phyloP scores from a whole-genome alignment of 92 coral and sea anemone species.

The Parazoanthus darwini region DNA sequence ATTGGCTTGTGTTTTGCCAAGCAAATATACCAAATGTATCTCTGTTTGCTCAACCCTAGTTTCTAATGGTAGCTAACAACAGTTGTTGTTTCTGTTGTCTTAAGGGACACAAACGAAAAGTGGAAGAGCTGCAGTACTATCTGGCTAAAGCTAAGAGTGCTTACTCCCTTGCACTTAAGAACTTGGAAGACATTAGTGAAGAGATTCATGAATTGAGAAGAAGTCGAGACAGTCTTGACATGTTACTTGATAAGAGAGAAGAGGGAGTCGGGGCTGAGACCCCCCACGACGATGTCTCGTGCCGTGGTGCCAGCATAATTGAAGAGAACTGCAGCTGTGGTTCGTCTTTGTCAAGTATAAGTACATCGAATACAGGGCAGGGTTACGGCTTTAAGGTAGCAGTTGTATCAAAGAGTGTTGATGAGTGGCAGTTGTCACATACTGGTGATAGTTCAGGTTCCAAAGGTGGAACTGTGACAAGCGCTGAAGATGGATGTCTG shows the following conservation, averaged over 20 bases:
- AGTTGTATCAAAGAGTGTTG: constrained; percentile 6
- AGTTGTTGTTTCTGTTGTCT: neutral
- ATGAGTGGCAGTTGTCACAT: constrained; percentile 1
- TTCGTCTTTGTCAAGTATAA: constrained; percentile 20
- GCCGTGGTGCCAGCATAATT: neutral
- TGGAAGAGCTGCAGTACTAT: constrained; percentile 67
- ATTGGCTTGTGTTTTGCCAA: neutral
- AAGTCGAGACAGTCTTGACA: constrained; percentile 72
- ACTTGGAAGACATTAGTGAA: constrained; percentile 91
- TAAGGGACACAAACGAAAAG: constrained; percentile 83
- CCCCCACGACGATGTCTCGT: constrained; percentile 54
- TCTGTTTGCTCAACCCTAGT: neutral
- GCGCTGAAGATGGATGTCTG: neutral
- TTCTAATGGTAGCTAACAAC: neutral
- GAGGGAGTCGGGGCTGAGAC: constrained; percentile 97
- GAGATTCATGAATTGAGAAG: constrained; percentile 92
- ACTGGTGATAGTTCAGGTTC: neutral
- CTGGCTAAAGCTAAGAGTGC: constrained; percentile 71
- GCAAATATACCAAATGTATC: too few relatives aligned
- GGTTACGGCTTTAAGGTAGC: constrained; percentile 16
- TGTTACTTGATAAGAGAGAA: constrained; percentile 68
- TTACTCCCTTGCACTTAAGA: constrained; percentile 82
- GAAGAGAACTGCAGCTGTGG: neutral
- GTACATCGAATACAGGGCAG: constrained; percentile 4
- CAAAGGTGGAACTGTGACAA: neutral